phyloP scores from a whole-genome alignment of 2,797 vertebrate genomes.

The Sebastes nivosus region DNA sequence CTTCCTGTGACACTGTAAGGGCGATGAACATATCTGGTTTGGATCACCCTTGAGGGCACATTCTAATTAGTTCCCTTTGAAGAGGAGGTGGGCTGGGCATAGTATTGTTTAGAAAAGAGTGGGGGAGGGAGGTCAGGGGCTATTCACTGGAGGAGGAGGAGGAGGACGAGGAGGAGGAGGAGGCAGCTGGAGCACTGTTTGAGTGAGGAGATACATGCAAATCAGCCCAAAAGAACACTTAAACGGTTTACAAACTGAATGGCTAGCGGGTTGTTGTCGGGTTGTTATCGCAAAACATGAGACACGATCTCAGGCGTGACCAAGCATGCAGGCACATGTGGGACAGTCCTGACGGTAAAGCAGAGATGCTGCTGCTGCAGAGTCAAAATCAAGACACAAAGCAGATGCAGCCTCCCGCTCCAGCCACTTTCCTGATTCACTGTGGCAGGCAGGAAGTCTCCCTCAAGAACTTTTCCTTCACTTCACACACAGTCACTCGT shows the following conservation, averaged over 20 bases:
- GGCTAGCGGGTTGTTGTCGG: conserved; percentile 25
- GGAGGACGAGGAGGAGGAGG: conserved; percentile 39
- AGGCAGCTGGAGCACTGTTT: conserved; percentile 48
- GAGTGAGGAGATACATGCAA: conserved; percentile 52
- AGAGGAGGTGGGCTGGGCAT: conserved; percentile 33
- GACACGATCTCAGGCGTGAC: conserved; percentile 38
- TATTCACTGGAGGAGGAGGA: conserved; percentile 44
- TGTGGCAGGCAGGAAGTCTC: conserved; percentile 62
- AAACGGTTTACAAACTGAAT: conserved; percentile 40
- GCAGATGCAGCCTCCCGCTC: conserved; percentile 51
- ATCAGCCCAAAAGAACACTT: conserved; percentile 42
- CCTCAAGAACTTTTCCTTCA: conserved; percentile 54
- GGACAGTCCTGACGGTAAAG: conserved; percentile 33
- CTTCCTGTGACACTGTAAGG: neutral
- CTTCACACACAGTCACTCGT: conserved; percentile 60
- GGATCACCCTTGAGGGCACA: conserved; percentile 45
- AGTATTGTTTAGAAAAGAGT: conserved; percentile 53
- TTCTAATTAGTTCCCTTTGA: conserved; percentile 73
- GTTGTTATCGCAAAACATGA: conserved; percentile 44
- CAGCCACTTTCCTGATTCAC: conserved; percentile 41
- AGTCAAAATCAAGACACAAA: conserved; percentile 57
- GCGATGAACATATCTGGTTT: conserved; percentile 48
- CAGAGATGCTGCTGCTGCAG: conserved; percentile 28
- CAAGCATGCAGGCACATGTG: conserved; percentile 1
- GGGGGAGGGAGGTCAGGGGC: conserved; percentile 70